Evolutionary conservation across 2,797 vertebrate species (phyloP).

Genomic region (Crocodylus rhombifer): DNA sequence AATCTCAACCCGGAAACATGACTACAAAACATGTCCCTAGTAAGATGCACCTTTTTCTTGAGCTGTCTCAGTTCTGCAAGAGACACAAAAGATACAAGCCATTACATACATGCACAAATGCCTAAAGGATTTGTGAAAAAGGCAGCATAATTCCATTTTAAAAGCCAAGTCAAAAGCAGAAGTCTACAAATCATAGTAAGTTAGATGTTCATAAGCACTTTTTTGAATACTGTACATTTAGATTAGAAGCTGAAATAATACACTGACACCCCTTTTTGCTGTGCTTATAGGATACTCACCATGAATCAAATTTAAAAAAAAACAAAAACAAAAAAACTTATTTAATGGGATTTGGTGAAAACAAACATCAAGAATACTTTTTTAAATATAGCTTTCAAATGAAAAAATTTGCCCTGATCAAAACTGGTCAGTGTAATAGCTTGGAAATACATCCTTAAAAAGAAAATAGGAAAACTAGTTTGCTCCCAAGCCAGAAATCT

Average conservation of each 20-base stretch:
- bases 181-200: neutral
- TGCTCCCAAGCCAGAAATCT: neutral
- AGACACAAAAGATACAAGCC: neutral
- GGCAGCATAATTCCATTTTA: neutral
- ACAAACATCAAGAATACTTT: neutral
- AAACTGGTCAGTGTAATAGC: neutral
- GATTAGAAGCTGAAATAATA: neutral
- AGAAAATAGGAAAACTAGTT: neutral
- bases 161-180: neutral
- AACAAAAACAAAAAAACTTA: too few relatives aligned
- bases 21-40: neutral
- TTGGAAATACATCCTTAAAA: neutral
- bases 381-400: neutral
- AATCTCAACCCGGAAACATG: neutral
- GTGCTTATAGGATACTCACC: neutral
- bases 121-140: neutral
- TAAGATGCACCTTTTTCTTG: neutral
- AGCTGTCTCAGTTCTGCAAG: neutral
- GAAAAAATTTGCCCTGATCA: neutral
- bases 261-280: neutral
- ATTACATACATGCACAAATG: neutral
- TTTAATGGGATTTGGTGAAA: neutral
- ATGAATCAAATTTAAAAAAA: neutral
- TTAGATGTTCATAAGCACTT: fast-evolving
- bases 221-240: neutral